These are phyloP conservation scores for Brachypalpus laphriformis DNA, from an alignment of 2,888 invertebrate species.

Conservation along the genomic window DNA sequence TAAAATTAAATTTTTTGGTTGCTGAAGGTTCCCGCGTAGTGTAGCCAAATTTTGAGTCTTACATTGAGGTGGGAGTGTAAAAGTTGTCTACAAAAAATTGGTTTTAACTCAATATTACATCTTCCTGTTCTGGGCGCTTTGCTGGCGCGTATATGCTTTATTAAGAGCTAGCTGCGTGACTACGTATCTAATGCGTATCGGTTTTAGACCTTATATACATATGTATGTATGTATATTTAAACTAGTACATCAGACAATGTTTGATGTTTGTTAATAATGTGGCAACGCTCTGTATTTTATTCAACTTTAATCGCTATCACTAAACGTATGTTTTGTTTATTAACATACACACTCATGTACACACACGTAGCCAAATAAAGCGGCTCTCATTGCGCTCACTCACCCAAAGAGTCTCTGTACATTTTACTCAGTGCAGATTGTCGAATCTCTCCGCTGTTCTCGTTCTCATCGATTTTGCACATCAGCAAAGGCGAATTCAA, in stretches of 20 bases:
- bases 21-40: no score
- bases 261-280: not conserved
- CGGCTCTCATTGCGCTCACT: constrained; percentile 26
- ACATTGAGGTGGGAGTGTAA: no score
- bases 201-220: no score
- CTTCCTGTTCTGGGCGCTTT: no score
- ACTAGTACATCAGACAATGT: not conserved
- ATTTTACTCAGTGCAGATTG: constrained; percentile 17
- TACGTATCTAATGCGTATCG: no score
- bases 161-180: no score
- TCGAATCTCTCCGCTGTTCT: constrained; percentile 34
- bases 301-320: constrained; percentile 3
- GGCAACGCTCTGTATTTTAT: constrained; percentile 19
- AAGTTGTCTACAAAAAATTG: no score
- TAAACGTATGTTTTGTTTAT: not conserved
- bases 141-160: no score
- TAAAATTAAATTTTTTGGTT: no score
- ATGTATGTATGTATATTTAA: not conserved
- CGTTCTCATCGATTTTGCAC: constrained; percentile 69
- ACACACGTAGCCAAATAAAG: not conserved
- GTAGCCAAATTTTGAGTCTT: no score
- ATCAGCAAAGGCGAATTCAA: constrained; percentile 49
- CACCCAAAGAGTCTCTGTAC: constrained; percentile 26
- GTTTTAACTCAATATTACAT: no score
- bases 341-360: not conserved